Base-by-base conservation (phyloP, 2,113 vertebrate species). In the Rostratula benghalensis region DNA sequence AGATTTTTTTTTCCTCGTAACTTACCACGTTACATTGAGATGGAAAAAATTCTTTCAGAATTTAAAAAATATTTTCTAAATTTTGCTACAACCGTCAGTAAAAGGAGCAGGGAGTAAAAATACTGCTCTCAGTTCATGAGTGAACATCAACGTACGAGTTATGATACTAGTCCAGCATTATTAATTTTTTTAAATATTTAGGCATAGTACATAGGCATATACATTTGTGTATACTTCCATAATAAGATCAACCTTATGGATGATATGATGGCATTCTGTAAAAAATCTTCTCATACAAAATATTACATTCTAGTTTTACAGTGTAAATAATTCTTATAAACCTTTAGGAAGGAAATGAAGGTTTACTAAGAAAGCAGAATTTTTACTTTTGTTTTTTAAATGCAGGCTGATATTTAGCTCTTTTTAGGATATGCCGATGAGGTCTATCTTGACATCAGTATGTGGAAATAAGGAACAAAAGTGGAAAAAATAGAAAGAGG, bases 1-100 rank as follows among this genome's bases (percentile, higher is more conserved):
- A 91, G 67, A 31, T 73, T 90, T 93, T 78, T 93, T 95, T 85
- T 75, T 67, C 87, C 77, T 96, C 87, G 74, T 46, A 97, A 98
- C 97, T 98, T 98, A 98, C 97, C 98, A 39, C 94, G 77, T 93
- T 96, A 97, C 30, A 93, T 39, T 97, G 94, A 96, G 91, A 82
- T 61, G 70, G 54, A 43, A 95, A 97, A 97, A 95, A 63, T n/a
- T 51, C 89, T 95, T 95, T 96, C 90, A 96, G 89, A 84, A 91
- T 85, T 51, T 85, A 88, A 96, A 96, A 95, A 53, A 31, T 63
- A 51, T 43, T 94, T 94, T 81, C 80, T 96, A 68, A 54, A 68
- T 63, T 91, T 91, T 87, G n/a, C 86, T 83, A 90, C 78, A 83
- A 93, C 68, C 54, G 93, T 89, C 57, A 96, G 46, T 46, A 46